Evolutionary conservation across 2,797 vertebrate genomes (phyloP).

Genomic region (Chromobotia macracanthus): DNA sequence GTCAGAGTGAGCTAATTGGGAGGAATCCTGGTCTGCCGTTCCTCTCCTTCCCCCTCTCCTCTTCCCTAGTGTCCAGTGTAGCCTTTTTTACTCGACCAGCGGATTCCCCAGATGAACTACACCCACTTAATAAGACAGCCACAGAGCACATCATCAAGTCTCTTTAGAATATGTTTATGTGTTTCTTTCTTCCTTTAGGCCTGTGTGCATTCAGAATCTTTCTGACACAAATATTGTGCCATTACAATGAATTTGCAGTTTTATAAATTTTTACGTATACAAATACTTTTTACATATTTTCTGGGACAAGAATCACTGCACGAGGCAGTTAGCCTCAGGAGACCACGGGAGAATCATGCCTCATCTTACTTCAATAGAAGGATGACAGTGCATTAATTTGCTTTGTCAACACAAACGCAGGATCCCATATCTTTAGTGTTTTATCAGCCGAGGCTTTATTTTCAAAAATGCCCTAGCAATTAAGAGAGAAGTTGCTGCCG

Average conservation of each 20-base stretch:
- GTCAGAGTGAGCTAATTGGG: conserved; percentile 53
- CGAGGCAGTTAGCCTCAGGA: conserved; percentile 60
- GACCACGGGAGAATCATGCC: conserved; percentile 55
- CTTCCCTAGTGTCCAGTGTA: conserved; percentile 33
- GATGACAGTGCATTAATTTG: conserved; percentile 69
- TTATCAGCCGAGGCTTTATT: conserved; percentile 54
- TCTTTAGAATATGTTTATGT: conserved; percentile 36
- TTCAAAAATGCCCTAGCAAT: conserved; percentile 56
- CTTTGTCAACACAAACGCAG: conserved; percentile 65
- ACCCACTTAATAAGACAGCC: conserved; percentile 46
- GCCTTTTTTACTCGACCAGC: conserved; percentile 37
- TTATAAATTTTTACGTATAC: neutral
- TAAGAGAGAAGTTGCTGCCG: conserved; percentile 54
- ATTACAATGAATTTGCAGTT: conserved; percentile 3
- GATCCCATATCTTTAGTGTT: conserved; percentile 63
- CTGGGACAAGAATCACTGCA: conserved; percentile 66
- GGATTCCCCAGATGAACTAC: conserved; percentile 48
- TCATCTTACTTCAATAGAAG: conserved; percentile 70
- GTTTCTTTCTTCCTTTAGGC: neutral
- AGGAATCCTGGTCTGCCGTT: conserved; percentile 45
- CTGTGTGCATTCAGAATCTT: neutral
- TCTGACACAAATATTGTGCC: conserved; percentile 14
- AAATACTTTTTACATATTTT: conserved; percentile 41
- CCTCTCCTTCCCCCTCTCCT: neutral
- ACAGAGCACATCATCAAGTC: conserved; percentile 31